These are phyloP conservation scores for Drosophila subobscura DNA, from an alignment of 1,140 invertebrate genomes.

Conservation along the genomic window DNA sequence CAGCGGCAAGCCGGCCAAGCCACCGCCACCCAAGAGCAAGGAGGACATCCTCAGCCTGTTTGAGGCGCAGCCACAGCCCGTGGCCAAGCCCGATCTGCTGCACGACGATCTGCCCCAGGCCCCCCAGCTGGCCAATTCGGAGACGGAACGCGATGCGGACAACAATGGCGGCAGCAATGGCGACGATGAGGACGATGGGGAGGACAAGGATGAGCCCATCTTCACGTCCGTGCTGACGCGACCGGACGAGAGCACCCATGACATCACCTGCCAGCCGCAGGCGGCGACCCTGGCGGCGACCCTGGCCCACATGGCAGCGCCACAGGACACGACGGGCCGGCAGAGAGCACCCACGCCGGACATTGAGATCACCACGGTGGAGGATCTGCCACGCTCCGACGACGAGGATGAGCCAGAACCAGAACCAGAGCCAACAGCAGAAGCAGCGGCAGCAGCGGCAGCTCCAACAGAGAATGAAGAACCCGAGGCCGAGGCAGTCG, in stretches of 20 bases:
- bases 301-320: constrained; percentile 49
- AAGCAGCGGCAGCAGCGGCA: background rate
- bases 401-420: constrained; percentile 76
- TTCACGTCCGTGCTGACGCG: constrained; percentile 73
- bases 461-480: constrained; percentile 1
- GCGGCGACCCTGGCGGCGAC: constrained; percentile 44
- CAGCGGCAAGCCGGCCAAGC: constrained; percentile 76
- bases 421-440: constrained; percentile 1
- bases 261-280: constrained; percentile 77
- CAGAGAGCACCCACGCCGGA: constrained; percentile 78
- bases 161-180: too few species aligned
- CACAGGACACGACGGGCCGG: constrained; percentile 43
- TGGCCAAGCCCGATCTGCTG: constrained; percentile 84
- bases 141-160: background rate
- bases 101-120: constrained; percentile 84
- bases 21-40: constrained; percentile 85
- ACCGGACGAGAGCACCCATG: constrained; percentile 79
- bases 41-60: constrained; percentile 88
- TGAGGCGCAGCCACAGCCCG: constrained; percentile 78
- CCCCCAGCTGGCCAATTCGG: background rate
- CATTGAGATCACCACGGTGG: constrained; percentile 81
- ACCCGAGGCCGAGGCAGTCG: constrained; percentile 8
- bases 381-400: constrained; percentile 78
- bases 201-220: constrained; percentile 56
- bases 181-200: constrained; percentile 14